These are phyloP conservation scores for Miichthys miiuy DNA, from an alignment of 2,797 vertebrate species.

Conservation along the genomic window DNA sequence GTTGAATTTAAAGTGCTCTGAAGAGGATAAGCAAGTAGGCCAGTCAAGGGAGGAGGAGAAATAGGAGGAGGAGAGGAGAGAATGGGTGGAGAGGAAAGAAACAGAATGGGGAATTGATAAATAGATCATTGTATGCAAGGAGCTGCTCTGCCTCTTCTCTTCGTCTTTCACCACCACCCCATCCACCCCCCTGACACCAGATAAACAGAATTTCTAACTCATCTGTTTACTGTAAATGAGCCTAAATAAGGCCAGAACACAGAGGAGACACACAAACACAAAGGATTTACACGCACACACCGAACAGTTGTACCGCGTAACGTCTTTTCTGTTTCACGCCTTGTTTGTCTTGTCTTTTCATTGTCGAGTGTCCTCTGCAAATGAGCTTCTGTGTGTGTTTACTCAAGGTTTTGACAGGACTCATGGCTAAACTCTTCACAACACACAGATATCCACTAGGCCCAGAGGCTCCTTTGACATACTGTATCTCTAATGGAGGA, in stretches of 20 bases:
- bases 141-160: conserved; percentile 62
- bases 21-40: conserved; percentile 78
- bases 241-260: conserved; percentile 74
- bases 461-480: conserved; percentile 45
- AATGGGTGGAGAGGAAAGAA: conserved; percentile 63
- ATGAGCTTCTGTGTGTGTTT: conserved; percentile 60
- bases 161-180: conserved; percentile 62
- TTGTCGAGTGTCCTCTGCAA: conserved; percentile 57
- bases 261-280: conserved; percentile 60
- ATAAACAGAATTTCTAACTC: conserved; percentile 76
- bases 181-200: conserved; percentile 55
- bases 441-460: conserved; percentile 27
- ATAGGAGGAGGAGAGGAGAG: conserved; percentile 63
- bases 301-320: conserved; percentile 43
- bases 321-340: conserved; percentile 57
- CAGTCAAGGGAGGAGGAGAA: conserved; percentile 70
- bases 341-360: conserved; percentile 67
- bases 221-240: conserved; percentile 78
- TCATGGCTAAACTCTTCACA: conserved; percentile 57
- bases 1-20: conserved; percentile 74
- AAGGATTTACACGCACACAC: conserved; percentile 19
- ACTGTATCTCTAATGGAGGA: conserved; percentile 47
- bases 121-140: conserved; percentile 78
- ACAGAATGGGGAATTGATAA: conserved; percentile 75
- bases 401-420: conserved; percentile 66